phyloP scores from a whole-genome alignment of 2,888 invertebrate species.

The Ceraclea dissimilis region DNA sequence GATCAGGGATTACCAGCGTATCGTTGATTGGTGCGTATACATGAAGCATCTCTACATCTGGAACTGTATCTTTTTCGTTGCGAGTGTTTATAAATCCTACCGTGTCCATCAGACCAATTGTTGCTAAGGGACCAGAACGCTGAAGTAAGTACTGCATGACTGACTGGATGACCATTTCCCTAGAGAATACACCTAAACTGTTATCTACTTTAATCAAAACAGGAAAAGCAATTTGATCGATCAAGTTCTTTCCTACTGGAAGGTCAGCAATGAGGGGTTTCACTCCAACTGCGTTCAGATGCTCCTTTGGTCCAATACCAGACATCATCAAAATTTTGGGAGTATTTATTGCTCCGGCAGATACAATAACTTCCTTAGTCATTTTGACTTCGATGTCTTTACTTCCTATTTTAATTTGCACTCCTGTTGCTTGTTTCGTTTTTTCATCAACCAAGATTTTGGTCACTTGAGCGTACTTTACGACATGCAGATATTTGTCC shows the following conservation, averaged over 20 bases:
- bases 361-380: conserved; percentile 40
- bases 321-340: conserved; percentile 44
- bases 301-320: conserved; percentile 39
- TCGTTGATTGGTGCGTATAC: conserved; percentile 32
- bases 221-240: conserved; percentile 44
- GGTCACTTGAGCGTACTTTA: conserved; percentile 36
- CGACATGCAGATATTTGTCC: conserved; percentile 31
- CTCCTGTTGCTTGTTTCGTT: conserved; percentile 32
- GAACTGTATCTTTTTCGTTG: conserved; percentile 35
- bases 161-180: conserved; percentile 31
- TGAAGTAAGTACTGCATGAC: conserved; percentile 42
- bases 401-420: conserved; percentile 31
- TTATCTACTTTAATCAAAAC: conserved; percentile 29
- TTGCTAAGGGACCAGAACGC: conserved; percentile 42
- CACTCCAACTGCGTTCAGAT: conserved; percentile 34
- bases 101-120: conserved; percentile 40
- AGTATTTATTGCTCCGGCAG: conserved; percentile 40
- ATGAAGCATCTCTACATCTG: conserved; percentile 47
- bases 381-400: conserved; percentile 25
- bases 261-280: conserved; percentile 34
- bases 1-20: conserved; percentile 28
- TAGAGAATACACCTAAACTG: neutral
- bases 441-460: conserved; percentile 35
- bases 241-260: conserved; percentile 46
- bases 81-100: conserved; percentile 45